A percentile compares a stretch with the other conserved stretches of the same genome.
These are phyloP conservation scores for Scatophagus argus DNA, from an alignment of 2,113 vertebrate genomes.

Conservation along the genomic window DNA sequence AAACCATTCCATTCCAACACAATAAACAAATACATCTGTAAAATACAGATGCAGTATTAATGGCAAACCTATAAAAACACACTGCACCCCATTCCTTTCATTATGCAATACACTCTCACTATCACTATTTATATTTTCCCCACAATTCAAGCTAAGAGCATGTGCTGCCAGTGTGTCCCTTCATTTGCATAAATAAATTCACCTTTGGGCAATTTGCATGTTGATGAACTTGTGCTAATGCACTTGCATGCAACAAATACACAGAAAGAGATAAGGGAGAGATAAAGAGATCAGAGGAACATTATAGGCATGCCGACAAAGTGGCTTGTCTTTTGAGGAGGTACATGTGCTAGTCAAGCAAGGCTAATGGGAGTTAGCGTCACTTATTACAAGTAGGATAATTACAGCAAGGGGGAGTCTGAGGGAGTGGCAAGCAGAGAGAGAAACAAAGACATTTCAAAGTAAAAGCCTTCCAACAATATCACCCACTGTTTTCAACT, in stretches of 20 bases:
- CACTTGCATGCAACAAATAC: constrained; percentile 67
- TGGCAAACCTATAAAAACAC: constrained; percentile 19
- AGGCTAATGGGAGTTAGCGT: constrained; percentile 64
- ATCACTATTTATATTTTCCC: constrained; percentile 49
- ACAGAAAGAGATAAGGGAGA: constrained; percentile 61
- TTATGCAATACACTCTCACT: constrained; percentile 17
- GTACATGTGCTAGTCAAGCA: constrained; percentile 48
- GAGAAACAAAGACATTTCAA: constrained; percentile 19
- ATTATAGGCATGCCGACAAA: constrained; percentile 54
- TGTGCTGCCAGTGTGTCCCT: constrained; percentile 31
- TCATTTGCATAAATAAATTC: constrained; percentile 82
- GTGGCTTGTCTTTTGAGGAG: constrained; percentile 61
- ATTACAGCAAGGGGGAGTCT: constrained; percentile 38
- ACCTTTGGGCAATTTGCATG: constrained; percentile 83
- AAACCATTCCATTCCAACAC: background rate
- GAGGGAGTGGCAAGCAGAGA: background rate
- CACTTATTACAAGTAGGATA: constrained; percentile 54
- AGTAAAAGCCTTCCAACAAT: constrained; percentile 11
- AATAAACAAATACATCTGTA: background rate
- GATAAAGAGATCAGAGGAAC: constrained; percentile 73
- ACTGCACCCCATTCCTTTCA: constrained; percentile 5
- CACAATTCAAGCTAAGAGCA: constrained; percentile 43
- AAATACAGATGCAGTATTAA: too few species aligned
- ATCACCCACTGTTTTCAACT: constrained; percentile 14
- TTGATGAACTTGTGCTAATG: constrained; percentile 79